Evolutionary conservation across 2,113 vertebrate species (phyloP).

Genomic region (Platysteira castanea): DNA sequence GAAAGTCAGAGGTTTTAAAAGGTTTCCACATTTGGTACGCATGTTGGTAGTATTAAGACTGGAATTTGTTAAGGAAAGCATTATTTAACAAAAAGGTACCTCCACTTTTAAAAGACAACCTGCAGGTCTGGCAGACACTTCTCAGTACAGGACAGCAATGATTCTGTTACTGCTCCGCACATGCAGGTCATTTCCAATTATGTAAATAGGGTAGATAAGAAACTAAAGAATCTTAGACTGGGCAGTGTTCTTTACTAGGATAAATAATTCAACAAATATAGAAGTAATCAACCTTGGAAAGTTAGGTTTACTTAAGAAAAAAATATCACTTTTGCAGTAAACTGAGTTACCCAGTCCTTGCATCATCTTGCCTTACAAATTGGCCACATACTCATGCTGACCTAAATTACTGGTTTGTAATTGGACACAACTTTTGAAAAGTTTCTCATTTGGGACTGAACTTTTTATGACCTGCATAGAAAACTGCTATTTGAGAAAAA

Average conservation of each 20-base stretch:
- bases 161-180: background rate
- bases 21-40: background rate
- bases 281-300: background rate
- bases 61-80: background rate
- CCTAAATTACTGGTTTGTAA: constrained; percentile 44
- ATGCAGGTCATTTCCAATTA: background rate
- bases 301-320: background rate
- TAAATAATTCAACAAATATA: background rate
- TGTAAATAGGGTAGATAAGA: background rate
- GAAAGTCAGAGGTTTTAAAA: background rate
- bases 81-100: background rate
- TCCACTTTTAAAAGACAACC: background rate
- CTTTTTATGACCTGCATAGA: constrained; percentile 21
- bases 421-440: background rate
- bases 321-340: background rate
- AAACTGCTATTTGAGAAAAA: background rate
- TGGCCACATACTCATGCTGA: background rate
- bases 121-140: background rate
- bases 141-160: background rate
- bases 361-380: constrained; percentile 30
- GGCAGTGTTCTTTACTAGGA: background rate
- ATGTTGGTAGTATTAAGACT: background rate
- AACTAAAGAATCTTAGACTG: background rate
- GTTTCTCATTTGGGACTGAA: constrained; percentile 34
- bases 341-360: background rate